These are phyloP conservation scores for Sebastes itinus DNA, from an alignment of 2,797 vertebrate species.

Conservation along the genomic window DNA sequence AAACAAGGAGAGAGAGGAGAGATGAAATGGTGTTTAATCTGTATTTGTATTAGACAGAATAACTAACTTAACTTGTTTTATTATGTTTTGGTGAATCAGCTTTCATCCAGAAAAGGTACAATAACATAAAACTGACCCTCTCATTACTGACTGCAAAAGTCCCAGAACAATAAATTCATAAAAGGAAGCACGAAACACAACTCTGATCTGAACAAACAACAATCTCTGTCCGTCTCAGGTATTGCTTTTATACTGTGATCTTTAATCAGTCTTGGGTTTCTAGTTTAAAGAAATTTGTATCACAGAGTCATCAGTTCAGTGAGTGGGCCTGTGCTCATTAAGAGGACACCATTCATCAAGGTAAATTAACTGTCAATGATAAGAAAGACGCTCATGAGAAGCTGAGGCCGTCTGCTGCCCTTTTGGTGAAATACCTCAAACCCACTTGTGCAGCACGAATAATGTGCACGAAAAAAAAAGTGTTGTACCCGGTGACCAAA, in stretches of 20 bases:
- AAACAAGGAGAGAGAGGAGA: neutral
- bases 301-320: conserved; percentile 11
- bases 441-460: conserved; percentile 29
- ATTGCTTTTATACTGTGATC: neutral
- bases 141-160: neutral
- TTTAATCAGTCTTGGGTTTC: neutral
- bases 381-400: conserved; percentile 22
- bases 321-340: conserved; percentile 28
- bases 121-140: neutral
- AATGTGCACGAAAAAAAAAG: conserved; percentile 34
- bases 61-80: neutral
- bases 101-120: neutral
- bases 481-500: conserved; percentile 36
- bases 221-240: neutral
- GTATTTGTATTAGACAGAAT: neutral
- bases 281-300: conserved; percentile 4
- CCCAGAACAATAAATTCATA: neutral
- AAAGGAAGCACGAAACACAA: neutral
- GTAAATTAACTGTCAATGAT: conserved; percentile 15
- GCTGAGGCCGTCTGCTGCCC: conserved; percentile 2
- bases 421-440: conserved; percentile 58
- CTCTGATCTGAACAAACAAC: conserved; percentile 1
- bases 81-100: neutral
- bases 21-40: neutral
- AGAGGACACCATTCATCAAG: conserved; percentile 1